Evolutionary conservation across 2,888 invertebrate genomes (phyloP), one percentile per base, ranked within the genome.

Genomic region (Itoplectis maculator): DNA sequence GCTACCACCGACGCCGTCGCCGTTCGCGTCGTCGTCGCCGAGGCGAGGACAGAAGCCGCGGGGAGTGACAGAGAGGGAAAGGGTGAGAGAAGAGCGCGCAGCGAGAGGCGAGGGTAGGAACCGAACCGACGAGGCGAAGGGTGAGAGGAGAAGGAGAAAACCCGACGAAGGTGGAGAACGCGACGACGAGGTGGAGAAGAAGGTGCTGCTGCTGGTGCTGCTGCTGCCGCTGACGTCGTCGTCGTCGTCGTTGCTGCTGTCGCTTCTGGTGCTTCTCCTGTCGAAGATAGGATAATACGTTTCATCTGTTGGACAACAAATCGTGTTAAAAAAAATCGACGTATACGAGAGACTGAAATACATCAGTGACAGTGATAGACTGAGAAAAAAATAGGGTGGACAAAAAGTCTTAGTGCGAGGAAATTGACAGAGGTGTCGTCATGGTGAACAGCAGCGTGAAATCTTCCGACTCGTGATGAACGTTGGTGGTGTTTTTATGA

Each of bases 131-230:
- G 54, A 66, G 49, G 76, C 47, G 63, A 78, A 78, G 70, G 72
- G 77, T 59, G 61, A 61, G 73, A 61, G 68, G 59, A 81, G 73
- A 74, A 70, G 79, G 66, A 72, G 78, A 70, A 63, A 72, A 49
- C 69, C 35, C 54, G 75, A 73, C n/a, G 79, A 82, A 82, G 84
- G 84, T 81, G 83, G 83, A 84, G 81, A 81, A 84, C 81, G 75
- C 82, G 70, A 75, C 81, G 63, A 74, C 81, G 51, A 79, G 79
- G 82, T 82, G 82, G 73, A 82, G 79, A 82, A 82, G 82, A 82
- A 79, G 82, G 82, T 79, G 68, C 79, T 82, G 79, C 66, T 54
- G 81, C 68, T 78, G 73, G 49, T 54, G 82, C 68, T 68, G 79
- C 37, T 79, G 82, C 75, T 82, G 74, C 70, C 66, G 78, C 56